Percentiles rank a stretch among this genome's conserved stretches.
Evolutionary conservation across 2,797 vertebrate species (phyloP).

Genomic region (Eurystomus glaucurus): DNA sequence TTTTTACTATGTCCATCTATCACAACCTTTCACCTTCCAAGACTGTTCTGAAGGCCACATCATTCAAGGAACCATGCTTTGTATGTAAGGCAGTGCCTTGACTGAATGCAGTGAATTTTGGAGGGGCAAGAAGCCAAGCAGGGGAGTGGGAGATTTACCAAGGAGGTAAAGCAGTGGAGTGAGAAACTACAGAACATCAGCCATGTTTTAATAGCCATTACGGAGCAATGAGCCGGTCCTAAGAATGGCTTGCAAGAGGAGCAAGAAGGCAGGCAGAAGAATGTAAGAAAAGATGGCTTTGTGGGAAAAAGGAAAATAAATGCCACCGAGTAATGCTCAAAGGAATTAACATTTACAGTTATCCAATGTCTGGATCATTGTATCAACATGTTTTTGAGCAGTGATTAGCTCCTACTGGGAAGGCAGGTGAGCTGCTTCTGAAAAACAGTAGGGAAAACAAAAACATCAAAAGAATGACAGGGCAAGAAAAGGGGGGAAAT

Average conservation of each 20-base stretch:
- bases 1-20: constrained; percentile 17
- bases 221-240: not conserved
- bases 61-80: not conserved
- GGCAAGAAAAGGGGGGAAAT: not conserved
- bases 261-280: not conserved
- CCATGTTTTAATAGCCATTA: not conserved
- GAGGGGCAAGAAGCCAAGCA: not conserved
- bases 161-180: not conserved
- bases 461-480: not conserved
- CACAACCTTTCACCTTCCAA: constrained; percentile 25
- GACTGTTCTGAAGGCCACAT: not conserved
- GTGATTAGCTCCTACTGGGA: not conserved
- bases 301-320: not conserved
- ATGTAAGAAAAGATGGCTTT: not conserved
- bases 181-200: not conserved
- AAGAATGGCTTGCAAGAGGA: not conserved
- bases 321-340: rapidly evolving
- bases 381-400: not conserved
- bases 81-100: not conserved
- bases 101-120: not conserved
- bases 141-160: not conserved
- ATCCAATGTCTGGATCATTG: not conserved
- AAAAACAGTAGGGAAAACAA: not conserved
- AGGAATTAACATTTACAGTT: not conserved
- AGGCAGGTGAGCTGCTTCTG: not conserved